Evolutionary conservation across 30 jellyfish, hydroid and myxozoan species (phyloP), one percentile per base, ranked within the genome.

Genomic region (Aurelia sp.): DNA sequence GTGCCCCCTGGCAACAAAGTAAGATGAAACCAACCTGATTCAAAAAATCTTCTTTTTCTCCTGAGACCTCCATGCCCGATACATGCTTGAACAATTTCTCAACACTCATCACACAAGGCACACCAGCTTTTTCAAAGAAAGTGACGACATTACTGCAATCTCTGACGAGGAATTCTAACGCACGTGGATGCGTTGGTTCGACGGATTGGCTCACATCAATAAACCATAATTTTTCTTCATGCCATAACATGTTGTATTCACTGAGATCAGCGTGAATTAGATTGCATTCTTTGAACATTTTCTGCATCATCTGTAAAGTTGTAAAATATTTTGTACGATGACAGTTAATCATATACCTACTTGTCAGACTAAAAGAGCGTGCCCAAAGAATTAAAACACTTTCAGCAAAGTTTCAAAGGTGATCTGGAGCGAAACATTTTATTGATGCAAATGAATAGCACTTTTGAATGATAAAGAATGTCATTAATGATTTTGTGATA

Each of bases 161-260:
- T 20, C 99, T 83, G 20, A 81, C 84, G 4, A 94, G 85, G 76
- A 94, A 94, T 58, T 94, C 98, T 15, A 78, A 65, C 0, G 97
- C 99, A 27, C 89, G 90, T 33, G 99, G 99, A 78, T 94, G 99
- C 4, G 79, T 76, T 33, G 99, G 99, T 74, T 87, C 97, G 11
- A 94, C 80, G 61, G 99, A 94, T 62, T 94, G 99, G 80, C 97
- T 88, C 72, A 94, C 99, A 63, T 94, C 99, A 27, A 94, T 94
- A 69, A 94, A 40, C 92, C 93, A 94, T 17, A 96, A 81, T 73
- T 84, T 76, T 31, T 90, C 85, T 6, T 94, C 90, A 60, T 94
- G 97, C 99, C 99, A 94, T 16, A 94, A 81, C 78, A 94, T 73
- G 82, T 94, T 94, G 91, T 94, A 94, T 85, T 94, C 99, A 67